Conservation (phyloP, 2,113 vertebrate genomes). For the Barbus barbus region DNA sequence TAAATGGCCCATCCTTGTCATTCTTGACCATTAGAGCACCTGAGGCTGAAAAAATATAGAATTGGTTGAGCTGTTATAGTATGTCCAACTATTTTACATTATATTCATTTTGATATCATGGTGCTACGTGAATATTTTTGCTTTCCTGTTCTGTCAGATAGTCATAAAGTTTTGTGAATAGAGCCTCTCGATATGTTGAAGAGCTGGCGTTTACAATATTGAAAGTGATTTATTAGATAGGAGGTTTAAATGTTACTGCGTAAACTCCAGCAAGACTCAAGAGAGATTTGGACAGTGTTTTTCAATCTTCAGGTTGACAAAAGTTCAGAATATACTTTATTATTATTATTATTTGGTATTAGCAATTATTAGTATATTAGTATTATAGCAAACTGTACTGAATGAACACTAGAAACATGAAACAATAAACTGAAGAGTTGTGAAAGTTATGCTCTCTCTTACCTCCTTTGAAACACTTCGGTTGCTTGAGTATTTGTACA, state of each 20-base stretch:
- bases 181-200: background rate
- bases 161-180: no score
- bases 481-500: no score
- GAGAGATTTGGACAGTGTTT: background rate
- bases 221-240: background rate
- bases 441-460: no score
- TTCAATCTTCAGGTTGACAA: background rate
- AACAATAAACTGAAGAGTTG: background rate
- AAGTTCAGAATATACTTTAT: no score
- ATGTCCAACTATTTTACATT: background rate
- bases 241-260: background rate
- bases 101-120: background rate
- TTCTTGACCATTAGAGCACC: background rate
- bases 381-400: background rate
- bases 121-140: background rate
- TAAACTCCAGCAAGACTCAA: background rate
- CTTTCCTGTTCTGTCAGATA: background rate
- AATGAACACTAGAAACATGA: background rate
- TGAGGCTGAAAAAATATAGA: background rate
- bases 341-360: background rate
- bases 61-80: background rate
- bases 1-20: slow-evolving; percentile 33
- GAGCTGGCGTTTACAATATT: background rate
- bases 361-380: no score
- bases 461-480: no score